Conservation (phyloP, 2,113 vertebrate genomes). For the Salvelinus fontinalis region DNA sequence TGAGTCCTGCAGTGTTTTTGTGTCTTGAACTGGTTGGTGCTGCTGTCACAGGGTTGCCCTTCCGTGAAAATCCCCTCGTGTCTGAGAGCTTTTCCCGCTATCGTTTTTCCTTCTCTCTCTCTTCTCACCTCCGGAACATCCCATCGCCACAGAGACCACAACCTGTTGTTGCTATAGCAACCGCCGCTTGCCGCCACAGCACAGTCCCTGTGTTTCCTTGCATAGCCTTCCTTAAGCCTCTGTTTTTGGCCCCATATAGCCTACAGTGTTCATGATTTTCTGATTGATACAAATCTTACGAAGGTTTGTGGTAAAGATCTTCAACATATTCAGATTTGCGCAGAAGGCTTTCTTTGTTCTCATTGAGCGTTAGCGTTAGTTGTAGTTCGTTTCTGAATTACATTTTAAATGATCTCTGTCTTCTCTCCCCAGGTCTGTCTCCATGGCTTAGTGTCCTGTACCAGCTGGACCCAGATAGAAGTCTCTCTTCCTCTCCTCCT, state of each 20-base stretch:
- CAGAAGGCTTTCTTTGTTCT: neutral
- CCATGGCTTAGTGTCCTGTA: constrained; percentile 23
- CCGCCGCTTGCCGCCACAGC: neutral
- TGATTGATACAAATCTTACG: neutral
- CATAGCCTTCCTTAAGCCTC: neutral
- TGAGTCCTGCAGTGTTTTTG: neutral
- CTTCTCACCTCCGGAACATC: neutral
- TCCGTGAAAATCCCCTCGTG: constrained; percentile 1
- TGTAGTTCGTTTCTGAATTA: neutral
- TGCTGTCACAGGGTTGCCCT: constrained; percentile 24
- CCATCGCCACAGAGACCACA: constrained; percentile 30
- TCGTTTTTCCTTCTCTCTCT: constrained; percentile 11
- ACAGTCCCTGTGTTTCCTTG: neutral
- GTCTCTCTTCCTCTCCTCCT: constrained; percentile 8
- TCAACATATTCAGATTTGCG: neutral
- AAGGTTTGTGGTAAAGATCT: neutral
- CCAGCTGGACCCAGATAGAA: constrained; percentile 1
- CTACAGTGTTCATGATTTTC: too few species aligned
- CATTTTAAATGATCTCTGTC: constrained; percentile 2
- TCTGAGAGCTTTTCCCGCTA: neutral
- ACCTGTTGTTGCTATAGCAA: neutral
- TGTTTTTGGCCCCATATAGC: neutral
- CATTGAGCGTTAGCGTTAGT: neutral
- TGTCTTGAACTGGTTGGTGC: neutral
- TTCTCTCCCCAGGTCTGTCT: constrained; percentile 27